Base-by-base conservation (phyloP, 1,140 invertebrate genomes). In the Phthorimaea operculella region DNA sequence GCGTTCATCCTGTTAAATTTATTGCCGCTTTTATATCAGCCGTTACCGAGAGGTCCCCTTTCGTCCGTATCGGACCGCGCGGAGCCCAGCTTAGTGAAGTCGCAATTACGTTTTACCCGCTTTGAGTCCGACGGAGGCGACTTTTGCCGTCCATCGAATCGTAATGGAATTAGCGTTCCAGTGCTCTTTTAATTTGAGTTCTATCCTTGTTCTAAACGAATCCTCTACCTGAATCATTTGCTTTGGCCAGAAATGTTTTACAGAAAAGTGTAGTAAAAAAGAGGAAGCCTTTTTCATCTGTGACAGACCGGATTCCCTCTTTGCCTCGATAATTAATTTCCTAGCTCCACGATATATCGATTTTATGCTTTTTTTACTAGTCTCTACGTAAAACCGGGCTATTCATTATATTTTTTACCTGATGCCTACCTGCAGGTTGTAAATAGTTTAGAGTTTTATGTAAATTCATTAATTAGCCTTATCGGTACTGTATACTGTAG, bases 1-100 rank as follows among this genome's bases (percentile, higher is more conserved):
- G 78, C 74, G 79, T 83, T 83, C 77, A 84, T 84, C 81, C 81
- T 81, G 76, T 73, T 80, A 81, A 84, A 84, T 84, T 84, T 84
- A 84, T 84, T 80, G 78, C 74, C 71, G 79, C 81, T 83, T 84
- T 83, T 84, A 83, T 85, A 85, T 83, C 78, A 81, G 76, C 74
- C 77, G 79, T 79, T 79, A 80, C 76, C 67, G 76, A 71, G 74
- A 72, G 74, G 76, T 72, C 76, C 81, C 79, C 75, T 83, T 80
- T 72, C 70, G 74, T 73, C 72, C 76, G 76, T 81, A 81, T 83
- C 79, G 74, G 76, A 66, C 72, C 70, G 69, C 73, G 72, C 74
- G 78, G 74, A 80, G 68, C 79, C 82, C 76, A 70, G 82, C 82
- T 85, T 85, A 85, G 75, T 82, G 70, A 79, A 85, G 73, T 85